Percentiles rank a stretch among this genome's conserved stretches.
These are phyloP conservation scores for Typhlichthys subterraneus DNA, from an alignment of 2,797 vertebrate species.

Conservation along the genomic window DNA sequence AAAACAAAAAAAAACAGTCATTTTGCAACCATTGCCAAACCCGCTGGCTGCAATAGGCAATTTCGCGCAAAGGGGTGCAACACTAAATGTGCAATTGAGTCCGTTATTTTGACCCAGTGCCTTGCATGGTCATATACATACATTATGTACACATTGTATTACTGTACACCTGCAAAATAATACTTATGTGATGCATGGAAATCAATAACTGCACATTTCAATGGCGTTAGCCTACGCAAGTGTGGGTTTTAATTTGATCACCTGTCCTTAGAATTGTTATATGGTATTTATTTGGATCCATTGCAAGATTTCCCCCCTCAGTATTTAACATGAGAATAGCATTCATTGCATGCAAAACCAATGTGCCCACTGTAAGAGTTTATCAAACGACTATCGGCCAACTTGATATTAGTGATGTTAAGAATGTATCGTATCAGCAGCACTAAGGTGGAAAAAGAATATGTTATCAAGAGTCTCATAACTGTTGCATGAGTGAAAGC, in stretches of 20 bases:
- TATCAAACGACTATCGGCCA: conserved; percentile 23
- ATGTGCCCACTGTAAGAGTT: conserved; percentile 15
- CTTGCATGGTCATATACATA: conserved; percentile 56
- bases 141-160: conserved; percentile 53
- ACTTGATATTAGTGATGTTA: conserved; percentile 21
- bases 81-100: conserved; percentile 66
- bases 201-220: conserved; percentile 12
- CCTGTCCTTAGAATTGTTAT: conserved; percentile 26
- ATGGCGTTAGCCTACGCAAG: conserved; percentile 14
- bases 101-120: conserved; percentile 58
- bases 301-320: conserved; percentile 23
- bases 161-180: conserved; percentile 40
- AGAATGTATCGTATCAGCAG: conserved; percentile 25
- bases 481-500: conserved; percentile 61
- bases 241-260: conserved; percentile 21
- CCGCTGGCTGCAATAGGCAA: conserved; percentile 51
- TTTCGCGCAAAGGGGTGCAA: conserved; percentile 60
- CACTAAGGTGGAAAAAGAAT: conserved; percentile 36
- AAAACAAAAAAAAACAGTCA: background rate
- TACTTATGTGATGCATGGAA: conserved; percentile 28
- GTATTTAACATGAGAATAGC: conserved; percentile 23
- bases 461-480: conserved; percentile 34
- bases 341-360: conserved; percentile 21
- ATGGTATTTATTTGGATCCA: conserved; percentile 31
- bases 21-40: conserved; percentile 49